A percentile compares a stretch with the other conserved stretches of the same genome.
phyloP scores from a whole-genome alignment of 1,140 invertebrate genomes.

The Subanguina moxae region DNA sequence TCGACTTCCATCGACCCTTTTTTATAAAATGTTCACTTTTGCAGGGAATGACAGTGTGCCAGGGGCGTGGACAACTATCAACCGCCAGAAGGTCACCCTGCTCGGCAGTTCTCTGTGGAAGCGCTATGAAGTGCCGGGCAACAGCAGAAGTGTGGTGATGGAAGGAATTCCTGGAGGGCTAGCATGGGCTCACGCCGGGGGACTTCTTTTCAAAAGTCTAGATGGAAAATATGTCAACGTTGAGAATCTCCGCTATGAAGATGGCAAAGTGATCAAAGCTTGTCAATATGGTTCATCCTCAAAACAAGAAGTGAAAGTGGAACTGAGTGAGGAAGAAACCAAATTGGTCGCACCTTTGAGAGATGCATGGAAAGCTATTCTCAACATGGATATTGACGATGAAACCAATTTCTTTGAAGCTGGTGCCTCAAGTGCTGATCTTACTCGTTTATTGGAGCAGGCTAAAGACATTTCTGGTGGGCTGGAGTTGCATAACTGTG shows the following conservation, averaged over 20 bases:
- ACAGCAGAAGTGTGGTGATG: slow-evolving; percentile 65
- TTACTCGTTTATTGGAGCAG: slow-evolving; percentile 83
- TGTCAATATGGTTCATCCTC: slow-evolving; percentile 70
- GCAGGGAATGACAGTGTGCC: background rate
- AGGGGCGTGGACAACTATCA: slow-evolving; percentile 71
- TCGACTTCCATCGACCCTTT: too few relatives aligned
- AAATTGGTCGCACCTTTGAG: background rate
- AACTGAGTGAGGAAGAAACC: slow-evolving; percentile 5
- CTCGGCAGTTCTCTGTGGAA: slow-evolving; percentile 77
- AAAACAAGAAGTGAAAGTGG: slow-evolving; percentile 58
- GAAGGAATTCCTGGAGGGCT: slow-evolving; percentile 28
- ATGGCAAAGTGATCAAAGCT: slow-evolving; percentile 78
- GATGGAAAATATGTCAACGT: slow-evolving; percentile 75
- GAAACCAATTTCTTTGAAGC: slow-evolving; percentile 84
- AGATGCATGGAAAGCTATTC: slow-evolving; percentile 77
- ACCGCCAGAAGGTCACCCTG: slow-evolving; percentile 67
- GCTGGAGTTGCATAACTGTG: slow-evolving; percentile 66
- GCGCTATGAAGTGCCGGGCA: slow-evolving; percentile 63
- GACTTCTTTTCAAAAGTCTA: slow-evolving; percentile 73
- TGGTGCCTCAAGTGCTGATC: slow-evolving; percentile 86
- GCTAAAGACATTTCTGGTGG: slow-evolving; percentile 76
- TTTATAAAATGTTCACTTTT: too few relatives aligned
- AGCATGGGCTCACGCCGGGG: slow-evolving; percentile 35
- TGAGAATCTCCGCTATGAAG: slow-evolving; percentile 66
- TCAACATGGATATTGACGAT: slow-evolving; percentile 70